Evolutionary conservation across 2,113 vertebrate species (phyloP), one percentile per base, ranked within the genome.

Genomic region (Platycercus adscitus): DNA sequence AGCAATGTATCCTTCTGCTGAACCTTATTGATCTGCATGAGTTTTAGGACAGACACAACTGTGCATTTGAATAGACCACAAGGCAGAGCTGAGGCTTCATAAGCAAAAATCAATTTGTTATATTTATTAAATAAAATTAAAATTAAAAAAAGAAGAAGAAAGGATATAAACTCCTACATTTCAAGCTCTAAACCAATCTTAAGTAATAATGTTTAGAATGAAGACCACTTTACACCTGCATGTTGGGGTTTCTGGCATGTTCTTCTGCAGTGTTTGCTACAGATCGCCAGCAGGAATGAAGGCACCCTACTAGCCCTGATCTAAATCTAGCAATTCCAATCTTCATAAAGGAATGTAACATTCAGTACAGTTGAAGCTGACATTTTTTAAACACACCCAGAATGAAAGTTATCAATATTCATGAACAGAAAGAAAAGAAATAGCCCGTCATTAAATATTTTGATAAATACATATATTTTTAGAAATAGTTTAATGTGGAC

Each of bases 21-120:
- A 96, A 92, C 77, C 55, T 26, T 64, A 87, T 55, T 44, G 93
- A 96, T 89, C 73, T 68, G 43, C 23, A 50, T 19, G 60, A 81
- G 83, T 79, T 37, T 88, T 53, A 52, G 75, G 66, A 89, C 56
- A 92, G 55, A 68, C 37, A 26, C 25, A 61, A 61, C 2, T 87
- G 33, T 61, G 44, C 69, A 79, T 43, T 65, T 68, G 20, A 89
- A 89, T n/a, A 68, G 60, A 24, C 12, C 64, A 71, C 18, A 75
- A 71, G 20, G 47, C 6, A 2, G 29, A 79, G 25, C 1, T 64
- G 55, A 75, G 17, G 9, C 31, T 88, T 84, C 77, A 79, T 3
- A 72, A 15, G 61, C 65, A 81, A 81, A 52, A 92, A 69, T 71
- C 15, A 21, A 44, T 41, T 44, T 52, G 7, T 29, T 70, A 9